Conservation (phyloP, 1,140 invertebrate genomes). For the Anastatus disparis region DNA sequence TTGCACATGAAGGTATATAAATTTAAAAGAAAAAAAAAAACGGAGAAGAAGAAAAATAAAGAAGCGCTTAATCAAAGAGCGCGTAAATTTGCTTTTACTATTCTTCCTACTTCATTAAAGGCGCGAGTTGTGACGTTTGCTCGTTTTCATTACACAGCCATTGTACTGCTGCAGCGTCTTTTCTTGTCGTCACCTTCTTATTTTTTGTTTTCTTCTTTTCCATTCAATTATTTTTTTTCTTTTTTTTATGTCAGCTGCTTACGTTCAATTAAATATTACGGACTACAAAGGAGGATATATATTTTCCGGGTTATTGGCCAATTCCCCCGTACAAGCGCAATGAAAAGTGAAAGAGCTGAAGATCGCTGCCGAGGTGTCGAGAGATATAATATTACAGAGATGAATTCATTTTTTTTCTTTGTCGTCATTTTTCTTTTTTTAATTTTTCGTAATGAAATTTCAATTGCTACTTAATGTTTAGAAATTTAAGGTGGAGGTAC, state of each 20-base stretch:
- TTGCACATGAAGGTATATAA: no score
- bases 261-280: conserved; percentile 30
- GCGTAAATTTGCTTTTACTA: conserved; percentile 33
- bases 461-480: no score
- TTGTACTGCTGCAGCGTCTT: background rate
- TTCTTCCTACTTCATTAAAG: conserved; percentile 38
- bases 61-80: conserved; percentile 38
- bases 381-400: background rate
- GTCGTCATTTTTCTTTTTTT: background rate
- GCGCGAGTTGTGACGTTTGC: background rate
- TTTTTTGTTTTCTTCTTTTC: background rate
- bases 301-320: conserved; percentile 28
- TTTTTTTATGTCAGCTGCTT: background rate
- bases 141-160: conserved; percentile 13
- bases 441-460: no score
- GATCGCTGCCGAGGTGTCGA: background rate
- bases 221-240: no score
- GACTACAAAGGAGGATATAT: background rate
- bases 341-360: conserved; percentile 16
- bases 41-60: background rate
- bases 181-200: background rate
- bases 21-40: background rate
- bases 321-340: background rate
- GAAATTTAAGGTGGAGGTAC: no score
- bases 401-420: no score